A percentile compares a stretch with the other conserved stretches of the same genome.
Evolutionary conservation across 2,888 invertebrate species (phyloP).

Genomic region (Limenitis camilla): DNA sequence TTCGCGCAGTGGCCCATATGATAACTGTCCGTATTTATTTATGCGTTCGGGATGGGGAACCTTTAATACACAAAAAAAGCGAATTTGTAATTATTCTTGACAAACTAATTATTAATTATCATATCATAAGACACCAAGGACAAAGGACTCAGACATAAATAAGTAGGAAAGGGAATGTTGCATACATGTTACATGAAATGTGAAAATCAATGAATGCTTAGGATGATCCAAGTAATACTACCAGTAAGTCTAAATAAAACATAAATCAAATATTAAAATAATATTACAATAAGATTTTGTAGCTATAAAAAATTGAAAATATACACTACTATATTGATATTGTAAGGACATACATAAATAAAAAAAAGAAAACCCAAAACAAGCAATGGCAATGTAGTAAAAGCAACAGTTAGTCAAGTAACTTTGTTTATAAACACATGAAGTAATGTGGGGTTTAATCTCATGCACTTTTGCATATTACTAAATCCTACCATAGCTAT

Average conservation of each 20-base stretch:
- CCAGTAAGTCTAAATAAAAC: conserved; percentile 15
- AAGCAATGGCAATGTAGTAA: conserved; percentile 45
- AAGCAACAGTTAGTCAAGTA: conserved; percentile 67
- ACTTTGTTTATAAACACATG: conserved; percentile 75
- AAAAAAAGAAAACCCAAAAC: conserved; percentile 30
- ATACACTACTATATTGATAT: conserved; percentile 39
- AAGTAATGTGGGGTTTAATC: conserved; percentile 60
- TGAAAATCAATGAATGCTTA: conserved; percentile 31
- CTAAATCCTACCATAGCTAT: conserved; percentile 53
- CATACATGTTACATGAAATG: conserved; percentile 44
- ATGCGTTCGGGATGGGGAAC: conserved; percentile 78
- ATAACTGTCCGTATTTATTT: conserved; percentile 77
- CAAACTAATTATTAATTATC: conserved; percentile 29
- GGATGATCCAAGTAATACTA: conserved; percentile 21
- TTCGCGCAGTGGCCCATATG: conserved; percentile 80
- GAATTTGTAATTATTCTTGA: conserved; percentile 48
- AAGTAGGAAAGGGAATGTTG: conserved; percentile 36
- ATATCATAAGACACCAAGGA: conserved; percentile 54
- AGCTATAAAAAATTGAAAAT: conserved; percentile 4
- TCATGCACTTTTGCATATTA: conserved; percentile 63
- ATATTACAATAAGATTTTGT: conserved; percentile 26
- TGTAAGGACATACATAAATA: conserved; percentile 34
- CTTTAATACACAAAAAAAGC: conserved; percentile 77
- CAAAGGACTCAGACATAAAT: conserved; percentile 42
- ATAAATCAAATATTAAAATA: conserved; percentile 10